Conservation (phyloP, 2,888 invertebrate species). For the Macroteleia sp. region DNA sequence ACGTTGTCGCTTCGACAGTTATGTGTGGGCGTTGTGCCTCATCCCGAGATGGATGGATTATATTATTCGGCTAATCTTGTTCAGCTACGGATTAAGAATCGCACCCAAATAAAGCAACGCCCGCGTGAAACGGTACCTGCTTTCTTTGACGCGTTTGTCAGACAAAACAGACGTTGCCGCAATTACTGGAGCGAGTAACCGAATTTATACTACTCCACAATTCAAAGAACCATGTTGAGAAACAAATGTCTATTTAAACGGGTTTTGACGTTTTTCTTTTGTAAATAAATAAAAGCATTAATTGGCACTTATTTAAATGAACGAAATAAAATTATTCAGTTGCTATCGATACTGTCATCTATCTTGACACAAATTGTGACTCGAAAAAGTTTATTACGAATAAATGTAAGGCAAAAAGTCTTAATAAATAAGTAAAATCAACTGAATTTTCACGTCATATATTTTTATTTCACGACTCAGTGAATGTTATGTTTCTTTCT, state of each 20-base stretch:
- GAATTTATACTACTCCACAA: no score
- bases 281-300: conserved; percentile 6
- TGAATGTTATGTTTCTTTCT: background rate
- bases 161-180: no score
- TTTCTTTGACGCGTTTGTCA: no score
- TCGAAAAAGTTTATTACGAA: conserved; percentile 5
- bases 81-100: conserved; percentile 30
- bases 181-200: no score
- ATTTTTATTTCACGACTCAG: background rate
- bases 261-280: background rate
- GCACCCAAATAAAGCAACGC: conserved; percentile 28
- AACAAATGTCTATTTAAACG: conserved; percentile 10
- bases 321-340: background rate
- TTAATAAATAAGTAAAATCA: conserved; percentile 2
- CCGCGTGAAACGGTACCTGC: no score
- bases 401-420: background rate
- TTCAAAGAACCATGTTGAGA: no score
- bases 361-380: conserved; percentile 8
- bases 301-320: conserved; percentile 9
- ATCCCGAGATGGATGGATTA: conserved; percentile 27
- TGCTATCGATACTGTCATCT: background rate
- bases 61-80: conserved; percentile 40
- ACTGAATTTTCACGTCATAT: background rate
- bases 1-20: conserved; percentile 59
- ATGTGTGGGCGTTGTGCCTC: conserved; percentile 42